These are phyloP conservation scores for Holothuria leucospilota DNA, from an alignment of 53 echinoderm and acorn worm genomes.

Conservation along the genomic window DNA sequence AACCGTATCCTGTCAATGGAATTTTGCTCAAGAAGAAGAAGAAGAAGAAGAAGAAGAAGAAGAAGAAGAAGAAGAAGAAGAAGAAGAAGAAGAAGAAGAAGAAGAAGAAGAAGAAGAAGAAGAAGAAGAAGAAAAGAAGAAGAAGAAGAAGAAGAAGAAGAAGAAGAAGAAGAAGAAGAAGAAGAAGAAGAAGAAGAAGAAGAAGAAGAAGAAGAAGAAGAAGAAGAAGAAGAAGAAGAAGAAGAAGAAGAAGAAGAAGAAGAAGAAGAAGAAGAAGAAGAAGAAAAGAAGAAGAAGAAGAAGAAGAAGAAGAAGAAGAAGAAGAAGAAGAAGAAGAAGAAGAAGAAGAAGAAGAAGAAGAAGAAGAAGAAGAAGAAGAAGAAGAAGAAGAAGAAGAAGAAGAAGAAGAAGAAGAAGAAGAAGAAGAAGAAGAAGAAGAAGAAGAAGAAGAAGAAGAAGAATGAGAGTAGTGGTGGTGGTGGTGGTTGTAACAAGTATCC, in stretches of 20 bases:
- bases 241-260: background rate
- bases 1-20: background rate
- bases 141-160: background rate
- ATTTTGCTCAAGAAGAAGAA: background rate
- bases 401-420: too few species aligned
- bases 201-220: background rate
- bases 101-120: too few species aligned
- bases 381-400: slow-evolving; percentile 6
- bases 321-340: background rate
- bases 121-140: too few species aligned
- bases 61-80: background rate
- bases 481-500: too few species aligned
- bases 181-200: background rate
- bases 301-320: background rate
- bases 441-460: too few species aligned
- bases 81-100: too few species aligned
- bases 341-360: background rate
- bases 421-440: too few species aligned
- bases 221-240: background rate
- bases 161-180: background rate
- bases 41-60: slow-evolving; percentile 5
- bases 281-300: background rate
- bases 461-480: too few species aligned
- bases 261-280: background rate
- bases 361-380: background rate